Base-by-base conservation (phyloP, 2,888 invertebrate genomes). In the Rhabditoides inermis region DNA sequence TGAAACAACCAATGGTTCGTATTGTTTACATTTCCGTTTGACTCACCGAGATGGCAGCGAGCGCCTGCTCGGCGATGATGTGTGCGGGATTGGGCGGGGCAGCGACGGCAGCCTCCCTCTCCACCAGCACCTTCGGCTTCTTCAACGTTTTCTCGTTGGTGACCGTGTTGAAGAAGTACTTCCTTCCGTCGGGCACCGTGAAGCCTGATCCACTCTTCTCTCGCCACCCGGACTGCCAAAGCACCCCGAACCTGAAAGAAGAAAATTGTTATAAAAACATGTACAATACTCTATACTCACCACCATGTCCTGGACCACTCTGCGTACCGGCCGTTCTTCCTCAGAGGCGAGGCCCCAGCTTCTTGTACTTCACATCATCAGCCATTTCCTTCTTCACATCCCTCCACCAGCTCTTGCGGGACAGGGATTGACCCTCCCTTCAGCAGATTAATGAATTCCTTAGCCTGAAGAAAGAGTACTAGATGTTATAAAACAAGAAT, bases 71-170 rank as follows among this genome's bases (percentile, higher is more conserved):
- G 3, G 55, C 56, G 4, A 61, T 62, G 48, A 72, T 46, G 50
- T 54, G 61, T 71, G 69, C 56, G 27, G 70, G 68, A 51, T 54
- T 67, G 52, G 56, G 63, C 51, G 75, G 75, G 62, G 72, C 78
- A 26, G 76, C 76, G 18, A 64, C 55, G 23, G 62, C 58, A 51
- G 49, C 63, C 52, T 73, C 73, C 37, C 50, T 82, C 74, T 94
- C 90, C 64, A 85, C 84, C 45, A 95, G 78, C 0, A 87, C 85
- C 75, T 87, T 86, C 0, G 98, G 98, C 73, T 92, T 94, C 74
- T 91, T 91, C 95, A 95, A 99, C 0, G 90, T 88, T 55, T 90
- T 90, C 79, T 91, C 88, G 55, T 86, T 86, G 7, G 87, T 85
- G 69, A 84, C 85, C 0, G 87, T 85, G 79, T 92, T 88, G 77